Percentiles rank a stretch among this genome's conserved stretches.
Conservation (phyloP, 2,888 invertebrate genomes). For the Notodonta ziczac region DNA sequence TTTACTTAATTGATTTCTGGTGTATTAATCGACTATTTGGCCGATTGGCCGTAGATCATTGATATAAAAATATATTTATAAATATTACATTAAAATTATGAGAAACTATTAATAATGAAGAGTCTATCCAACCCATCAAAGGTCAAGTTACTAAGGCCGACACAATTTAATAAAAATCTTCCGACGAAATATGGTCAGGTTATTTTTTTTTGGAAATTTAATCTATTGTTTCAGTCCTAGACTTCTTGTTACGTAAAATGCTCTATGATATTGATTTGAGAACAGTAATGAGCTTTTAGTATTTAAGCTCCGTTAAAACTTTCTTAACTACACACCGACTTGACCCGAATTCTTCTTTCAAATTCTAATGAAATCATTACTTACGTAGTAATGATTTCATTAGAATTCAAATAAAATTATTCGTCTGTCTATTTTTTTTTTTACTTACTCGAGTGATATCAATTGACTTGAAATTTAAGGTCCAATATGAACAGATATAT, state of each 20-base stretch:
- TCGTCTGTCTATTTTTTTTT: neutral
- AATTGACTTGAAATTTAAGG: too few species aligned
- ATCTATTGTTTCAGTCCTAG: neutral
- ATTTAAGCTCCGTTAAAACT: neutral
- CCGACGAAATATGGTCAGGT: too few species aligned
- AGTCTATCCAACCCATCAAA: too few species aligned
- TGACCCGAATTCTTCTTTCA: neutral
- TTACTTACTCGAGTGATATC: too few species aligned
- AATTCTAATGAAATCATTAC: too few species aligned
- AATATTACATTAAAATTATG: neutral
- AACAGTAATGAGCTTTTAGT: neutral
- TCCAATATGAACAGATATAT: too few species aligned
- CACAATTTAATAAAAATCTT: too few species aligned
- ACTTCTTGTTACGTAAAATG: neutral
- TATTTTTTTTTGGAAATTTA: neutral
- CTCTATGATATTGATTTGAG: neutral
- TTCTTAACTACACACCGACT: neutral
- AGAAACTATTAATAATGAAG: neutral
- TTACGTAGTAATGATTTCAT: neutral
- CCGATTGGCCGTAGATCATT: neutral
- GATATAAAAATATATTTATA: neutral
- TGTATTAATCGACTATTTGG: constrained; percentile 26
- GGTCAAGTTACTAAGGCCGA: too few species aligned
- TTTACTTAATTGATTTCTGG: constrained; percentile 27
- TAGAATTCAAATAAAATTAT: neutral